Evolutionary conservation across 2,797 vertebrate genomes (phyloP), one percentile per base, ranked within the genome.

Genomic region (Taenioides sp.): DNA sequence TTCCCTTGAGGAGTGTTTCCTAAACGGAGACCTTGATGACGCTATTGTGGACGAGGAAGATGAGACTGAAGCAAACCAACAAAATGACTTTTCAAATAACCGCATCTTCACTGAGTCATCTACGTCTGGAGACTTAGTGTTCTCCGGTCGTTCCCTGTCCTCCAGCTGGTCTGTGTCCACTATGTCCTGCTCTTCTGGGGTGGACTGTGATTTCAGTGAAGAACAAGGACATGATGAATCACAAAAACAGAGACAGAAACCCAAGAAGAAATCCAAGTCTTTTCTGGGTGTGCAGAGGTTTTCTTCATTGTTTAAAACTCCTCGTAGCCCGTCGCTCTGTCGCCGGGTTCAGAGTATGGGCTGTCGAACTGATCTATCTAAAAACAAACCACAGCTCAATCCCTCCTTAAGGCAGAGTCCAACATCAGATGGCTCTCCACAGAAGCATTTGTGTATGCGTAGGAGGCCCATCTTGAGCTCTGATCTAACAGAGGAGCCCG

Each of bases 401-500:
- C 52, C 52, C 7, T 90, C 92, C 20, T 92, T 94, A 2, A 89
- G 76, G 71, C 0, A 94, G 94, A 86, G 86, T 94, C 1, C 75
- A 77, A 4, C 87, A 40, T 77, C 0, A 72, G 89, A 47, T 73
- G 68, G 69, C 2, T 69, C 70, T 23, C 85, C 87, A 0, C 72
- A 79, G 75, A 91, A 78, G 72, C 91, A 89, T 1, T 47, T 92
- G 62, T 93, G 90, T 61, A 74, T 94, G 27, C 92, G 86, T 63
- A 94, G 95, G 11, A 94, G 96, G 60, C 97, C 97, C 2, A 97
- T 97, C 86, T 90, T 98, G 82, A 98, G 97, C 81, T 94, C 85
- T 0, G 91, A 93, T 0, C 96, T 97, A 66, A 93, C 91, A 0
- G 82, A 66, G 0, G 18, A 79, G 55, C 89, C 85, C 34, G 83